A percentile compares a stretch with the other conserved stretches of the same genome.
These are phyloP conservation scores for Elysia crispata DNA, from an alignment of 2,888 invertebrate genomes.

Conservation along the genomic window DNA sequence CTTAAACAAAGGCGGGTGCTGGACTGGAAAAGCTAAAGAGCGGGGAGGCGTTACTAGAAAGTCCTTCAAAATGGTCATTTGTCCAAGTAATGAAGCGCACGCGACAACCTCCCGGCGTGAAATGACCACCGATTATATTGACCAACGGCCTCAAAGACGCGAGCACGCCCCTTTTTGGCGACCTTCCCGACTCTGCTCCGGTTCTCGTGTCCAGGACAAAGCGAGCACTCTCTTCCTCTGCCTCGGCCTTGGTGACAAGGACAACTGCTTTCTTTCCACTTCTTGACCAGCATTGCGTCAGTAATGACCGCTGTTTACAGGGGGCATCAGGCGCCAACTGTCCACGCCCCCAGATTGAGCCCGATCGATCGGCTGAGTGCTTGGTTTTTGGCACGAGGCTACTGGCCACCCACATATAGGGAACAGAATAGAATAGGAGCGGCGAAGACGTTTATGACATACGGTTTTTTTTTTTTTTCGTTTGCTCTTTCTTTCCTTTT, in stretches of 20 bases:
- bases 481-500: no score
- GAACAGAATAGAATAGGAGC: no score
- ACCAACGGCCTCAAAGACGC: neutral
- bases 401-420: no score
- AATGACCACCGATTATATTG: slow-evolving; percentile 7
- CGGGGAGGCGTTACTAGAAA: neutral
- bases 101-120: slow-evolving; percentile 13
- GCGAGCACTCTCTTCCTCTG: neutral
- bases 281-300: slow-evolving; percentile 1
- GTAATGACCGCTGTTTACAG: slow-evolving; percentile 29
- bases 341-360: neutral
- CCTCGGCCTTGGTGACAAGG: neutral
- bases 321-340: neutral
- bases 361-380: no score
- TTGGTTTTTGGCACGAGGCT: no score
- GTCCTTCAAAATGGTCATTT: slow-evolving; percentile 4
- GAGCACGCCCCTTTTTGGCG: neutral
- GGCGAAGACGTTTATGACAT: no score
- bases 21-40: neutral
- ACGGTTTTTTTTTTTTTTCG: no score
- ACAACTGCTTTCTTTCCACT: neutral
- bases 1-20: neutral
- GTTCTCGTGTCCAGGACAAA: neutral
- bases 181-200: neutral
- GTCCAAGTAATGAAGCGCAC: slow-evolving; percentile 34